Conservation (phyloP, 2,888 invertebrate species). For the Serripes groenlandicus region DNA sequence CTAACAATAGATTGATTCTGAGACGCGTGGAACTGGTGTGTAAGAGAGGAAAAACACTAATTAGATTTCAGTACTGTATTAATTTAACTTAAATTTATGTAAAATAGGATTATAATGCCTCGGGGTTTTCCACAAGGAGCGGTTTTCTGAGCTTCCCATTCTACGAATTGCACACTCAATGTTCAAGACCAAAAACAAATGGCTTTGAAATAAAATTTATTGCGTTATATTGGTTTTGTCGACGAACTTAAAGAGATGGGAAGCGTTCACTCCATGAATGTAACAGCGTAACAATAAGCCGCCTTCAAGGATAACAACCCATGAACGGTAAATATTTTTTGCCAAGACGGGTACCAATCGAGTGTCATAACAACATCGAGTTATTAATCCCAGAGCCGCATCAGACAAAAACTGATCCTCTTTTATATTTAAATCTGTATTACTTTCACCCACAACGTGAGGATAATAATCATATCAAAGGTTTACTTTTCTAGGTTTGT, state of each 20-base stretch:
- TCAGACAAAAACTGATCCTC: background rate
- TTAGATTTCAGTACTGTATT: slow-evolving; percentile 23
- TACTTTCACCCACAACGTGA: no score
- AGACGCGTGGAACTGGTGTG: background rate
- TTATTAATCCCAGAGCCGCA: background rate
- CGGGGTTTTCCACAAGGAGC: slow-evolving; percentile 18
- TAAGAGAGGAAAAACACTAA: background rate
- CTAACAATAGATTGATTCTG: background rate
- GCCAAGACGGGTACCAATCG: background rate
- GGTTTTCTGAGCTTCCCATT: background rate
- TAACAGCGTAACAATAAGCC: slow-evolving; percentile 4
- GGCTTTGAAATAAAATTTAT: slow-evolving; percentile 22
- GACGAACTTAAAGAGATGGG: background rate
- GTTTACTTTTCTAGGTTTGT: no score
- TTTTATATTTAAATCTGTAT: background rate
- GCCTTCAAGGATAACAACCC: slow-evolving; percentile 8
- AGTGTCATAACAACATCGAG: slow-evolving; percentile 13
- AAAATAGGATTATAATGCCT: slow-evolving; percentile 14
- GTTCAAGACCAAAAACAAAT: slow-evolving; percentile 2
- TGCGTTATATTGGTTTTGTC: slow-evolving; percentile 15
- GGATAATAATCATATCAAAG: no score
- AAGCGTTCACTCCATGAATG: slow-evolving; percentile 3
- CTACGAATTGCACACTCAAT: slow-evolving; percentile 18
- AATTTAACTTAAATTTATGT: slow-evolving; percentile 35
- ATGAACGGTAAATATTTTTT: background rate